phyloP scores from a whole-genome alignment of 2,113 vertebrate species.

The Tiliqua scincoides region DNA sequence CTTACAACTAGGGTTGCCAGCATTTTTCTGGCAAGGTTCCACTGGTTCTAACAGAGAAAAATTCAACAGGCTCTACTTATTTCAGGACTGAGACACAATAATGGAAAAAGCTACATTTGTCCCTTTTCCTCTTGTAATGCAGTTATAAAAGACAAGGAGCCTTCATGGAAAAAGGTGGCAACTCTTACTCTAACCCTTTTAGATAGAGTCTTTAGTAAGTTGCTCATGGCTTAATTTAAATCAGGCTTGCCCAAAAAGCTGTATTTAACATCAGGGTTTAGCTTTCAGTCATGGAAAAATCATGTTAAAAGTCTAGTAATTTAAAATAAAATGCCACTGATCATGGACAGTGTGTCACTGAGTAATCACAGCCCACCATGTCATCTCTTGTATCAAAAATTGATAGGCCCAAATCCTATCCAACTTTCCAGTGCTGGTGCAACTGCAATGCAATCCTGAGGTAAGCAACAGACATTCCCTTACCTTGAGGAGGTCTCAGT shows the following conservation, averaged over 20 bases:
- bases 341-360: neutral
- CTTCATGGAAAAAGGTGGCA: neutral
- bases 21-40: neutral
- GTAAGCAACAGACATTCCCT: too few relatives aligned
- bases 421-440: too few relatives aligned
- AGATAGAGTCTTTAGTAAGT: neutral
- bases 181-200: neutral
- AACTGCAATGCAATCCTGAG: too few relatives aligned
- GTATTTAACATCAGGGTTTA: neutral
- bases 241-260: neutral
- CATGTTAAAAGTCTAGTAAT: too few relatives aligned
- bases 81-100: too few relatives aligned
- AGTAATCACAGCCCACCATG: neutral
- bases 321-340: neutral
- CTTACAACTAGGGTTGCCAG: neutral
- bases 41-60: neutral
- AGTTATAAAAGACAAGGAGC: neutral
- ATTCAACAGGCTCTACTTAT: neutral
- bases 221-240: neutral
- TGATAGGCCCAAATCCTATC: too few relatives aligned
- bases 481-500: too few relatives aligned
- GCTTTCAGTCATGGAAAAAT: neutral
- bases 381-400: neutral
- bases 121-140: neutral
- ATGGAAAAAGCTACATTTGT: neutral